Evolutionary conservation across 2,888 invertebrate species (phyloP).

Genomic region (Sinodicranocentrus sp.): DNA sequence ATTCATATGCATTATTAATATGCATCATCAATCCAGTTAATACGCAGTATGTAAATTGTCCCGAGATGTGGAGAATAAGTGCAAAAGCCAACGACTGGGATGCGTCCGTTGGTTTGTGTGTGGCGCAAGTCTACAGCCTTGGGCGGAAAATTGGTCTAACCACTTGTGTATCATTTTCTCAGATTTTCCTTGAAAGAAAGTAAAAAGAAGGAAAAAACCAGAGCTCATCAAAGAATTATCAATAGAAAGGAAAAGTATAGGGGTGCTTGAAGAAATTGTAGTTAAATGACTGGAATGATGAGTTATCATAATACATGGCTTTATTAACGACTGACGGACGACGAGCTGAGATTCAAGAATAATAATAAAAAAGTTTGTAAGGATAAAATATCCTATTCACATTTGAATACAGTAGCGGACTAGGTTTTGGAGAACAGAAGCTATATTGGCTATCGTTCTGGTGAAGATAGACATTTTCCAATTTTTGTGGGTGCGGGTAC

Average conservation of each 20-base stretch:
- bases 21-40: slow-evolving; percentile 16
- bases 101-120: not conserved
- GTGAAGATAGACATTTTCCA: too few relatives aligned
- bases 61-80: not conserved
- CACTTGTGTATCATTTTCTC: too few relatives aligned
- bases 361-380: not conserved
- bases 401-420: too few relatives aligned
- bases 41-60: not conserved
- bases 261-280: not conserved
- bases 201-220: too few relatives aligned
- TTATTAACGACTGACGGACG: slow-evolving; percentile 1
- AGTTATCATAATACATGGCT: slow-evolving; percentile 8
- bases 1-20: slow-evolving; percentile 41
- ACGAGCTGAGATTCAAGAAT: not conserved
- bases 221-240: too few relatives aligned
- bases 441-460: too few relatives aligned
- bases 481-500: too few relatives aligned
- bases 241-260: not conserved
- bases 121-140: slow-evolving; percentile 8
- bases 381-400: too few relatives aligned
- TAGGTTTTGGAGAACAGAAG: too few relatives aligned
- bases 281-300: too few relatives aligned
- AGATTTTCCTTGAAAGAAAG: too few relatives aligned
- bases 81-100: not conserved
- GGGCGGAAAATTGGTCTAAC: not conserved